Evolutionary conservation across 2,797 vertebrate genomes (phyloP).

Genomic region (Emydoidea blandingii): DNA sequence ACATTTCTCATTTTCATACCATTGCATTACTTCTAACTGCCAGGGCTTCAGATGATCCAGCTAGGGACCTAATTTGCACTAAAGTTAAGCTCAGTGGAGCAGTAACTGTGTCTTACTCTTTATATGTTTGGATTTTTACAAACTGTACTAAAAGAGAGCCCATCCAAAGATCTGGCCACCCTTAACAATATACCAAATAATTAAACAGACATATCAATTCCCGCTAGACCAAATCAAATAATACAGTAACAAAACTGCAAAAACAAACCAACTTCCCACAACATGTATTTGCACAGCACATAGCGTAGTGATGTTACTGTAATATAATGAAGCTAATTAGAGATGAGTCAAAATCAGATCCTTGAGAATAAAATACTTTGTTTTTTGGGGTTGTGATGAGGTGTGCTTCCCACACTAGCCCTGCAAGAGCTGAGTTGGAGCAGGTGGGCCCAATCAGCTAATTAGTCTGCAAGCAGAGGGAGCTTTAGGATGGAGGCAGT

Average conservation of each 20-base stretch:
- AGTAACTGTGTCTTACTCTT: neutral
- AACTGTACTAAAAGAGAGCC: neutral
- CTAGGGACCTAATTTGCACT: neutral
- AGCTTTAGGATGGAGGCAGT: neutral
- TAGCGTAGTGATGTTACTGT: neutral
- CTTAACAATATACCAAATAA: neutral
- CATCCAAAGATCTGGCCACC: neutral
- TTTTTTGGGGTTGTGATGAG: neutral
- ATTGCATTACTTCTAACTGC: neutral
- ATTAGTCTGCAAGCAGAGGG: neutral
- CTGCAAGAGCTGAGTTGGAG: neutral
- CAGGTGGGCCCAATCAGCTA: neutral
- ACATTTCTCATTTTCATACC: neutral
- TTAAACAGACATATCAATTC: neutral
- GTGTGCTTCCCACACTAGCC: neutral
- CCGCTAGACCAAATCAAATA: neutral
- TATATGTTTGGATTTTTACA: neutral
- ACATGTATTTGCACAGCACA: neutral
- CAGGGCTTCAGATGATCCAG: neutral
- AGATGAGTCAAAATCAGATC: neutral
- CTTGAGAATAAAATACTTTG: neutral
- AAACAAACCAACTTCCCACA: neutral
- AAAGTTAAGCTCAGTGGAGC: neutral
- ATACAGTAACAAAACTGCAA: neutral
- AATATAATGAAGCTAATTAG: neutral